phyloP scores from a whole-genome alignment of 2,113 vertebrate species.

The Naja naja region DNA sequence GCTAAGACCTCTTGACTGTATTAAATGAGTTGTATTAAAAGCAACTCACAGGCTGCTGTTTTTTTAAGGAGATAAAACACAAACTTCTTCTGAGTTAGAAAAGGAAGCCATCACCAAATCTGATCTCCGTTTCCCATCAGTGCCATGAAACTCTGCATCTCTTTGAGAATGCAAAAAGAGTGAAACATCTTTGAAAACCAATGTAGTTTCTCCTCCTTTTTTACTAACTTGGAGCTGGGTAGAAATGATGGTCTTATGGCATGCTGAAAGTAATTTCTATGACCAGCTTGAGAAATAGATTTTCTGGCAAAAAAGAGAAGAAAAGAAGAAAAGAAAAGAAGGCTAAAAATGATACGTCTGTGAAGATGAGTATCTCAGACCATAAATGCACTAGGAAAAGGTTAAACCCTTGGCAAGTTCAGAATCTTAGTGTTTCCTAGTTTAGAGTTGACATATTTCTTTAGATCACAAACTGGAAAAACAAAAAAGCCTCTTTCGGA shows the following conservation, averaged over 20 bases:
- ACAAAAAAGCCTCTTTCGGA: slow-evolving; percentile 37
- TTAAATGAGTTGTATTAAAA: no score
- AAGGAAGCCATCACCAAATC: not conserved
- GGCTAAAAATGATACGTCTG: not conserved
- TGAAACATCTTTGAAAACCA: not conserved
- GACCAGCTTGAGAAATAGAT: not conserved
- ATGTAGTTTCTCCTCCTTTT: not conserved
- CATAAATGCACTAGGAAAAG: not conserved
- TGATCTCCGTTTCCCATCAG: not conserved
- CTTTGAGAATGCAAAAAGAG: not conserved
- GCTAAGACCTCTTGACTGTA: no score
- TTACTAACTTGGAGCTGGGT: not conserved
- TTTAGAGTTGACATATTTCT: slow-evolving; percentile 45
- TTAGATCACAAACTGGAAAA: slow-evolving; percentile 44
- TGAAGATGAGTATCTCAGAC: not conserved
- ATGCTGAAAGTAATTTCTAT: not conserved
- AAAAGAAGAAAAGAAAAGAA: no score
- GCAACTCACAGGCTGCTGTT: no score
- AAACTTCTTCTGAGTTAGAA: not conserved
- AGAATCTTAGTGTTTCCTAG: not conserved
- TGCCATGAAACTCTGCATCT: not conserved
- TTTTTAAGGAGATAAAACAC: no score
- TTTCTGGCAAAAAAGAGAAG: not conserved
- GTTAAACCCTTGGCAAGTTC: not conserved
- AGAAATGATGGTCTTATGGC: not conserved